phyloP scores from a whole-genome alignment of 2,888 invertebrate species.

The Kryphioiulus occultus region DNA sequence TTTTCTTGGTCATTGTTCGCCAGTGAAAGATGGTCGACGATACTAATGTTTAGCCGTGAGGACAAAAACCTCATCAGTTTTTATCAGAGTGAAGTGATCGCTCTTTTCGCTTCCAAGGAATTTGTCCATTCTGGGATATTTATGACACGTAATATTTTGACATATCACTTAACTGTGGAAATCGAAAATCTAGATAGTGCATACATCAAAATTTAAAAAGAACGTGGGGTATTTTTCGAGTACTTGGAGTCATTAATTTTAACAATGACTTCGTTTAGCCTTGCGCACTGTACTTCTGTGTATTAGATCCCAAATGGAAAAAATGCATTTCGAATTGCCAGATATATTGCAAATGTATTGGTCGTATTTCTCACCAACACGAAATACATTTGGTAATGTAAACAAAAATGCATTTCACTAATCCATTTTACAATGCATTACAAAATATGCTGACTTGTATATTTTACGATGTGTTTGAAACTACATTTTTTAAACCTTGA shows the following conservation, averaged over 20 bases:
- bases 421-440: too few species aligned
- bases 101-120: background rate
- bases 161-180: background rate
- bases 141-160: background rate
- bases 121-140: background rate
- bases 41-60: background rate
- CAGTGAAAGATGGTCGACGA: background rate
- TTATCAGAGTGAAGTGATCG: background rate
- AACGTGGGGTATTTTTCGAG: too few species aligned
- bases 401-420: too few species aligned
- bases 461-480: too few species aligned
- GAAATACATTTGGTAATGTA: too few species aligned
- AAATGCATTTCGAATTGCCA: too few species aligned
- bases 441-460: too few species aligned
- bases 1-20: background rate
- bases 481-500: too few species aligned
- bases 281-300: too few species aligned
- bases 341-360: too few species aligned
- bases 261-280: background rate
- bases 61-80: background rate
- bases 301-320: too few species aligned
- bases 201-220: background rate
- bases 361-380: too few species aligned
- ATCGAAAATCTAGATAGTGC: background rate
- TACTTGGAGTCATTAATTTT: background rate